These are phyloP conservation scores for Nipponacmea schrenckii DNA, from an alignment of 2,888 invertebrate genomes.

Conservation along the genomic window DNA sequence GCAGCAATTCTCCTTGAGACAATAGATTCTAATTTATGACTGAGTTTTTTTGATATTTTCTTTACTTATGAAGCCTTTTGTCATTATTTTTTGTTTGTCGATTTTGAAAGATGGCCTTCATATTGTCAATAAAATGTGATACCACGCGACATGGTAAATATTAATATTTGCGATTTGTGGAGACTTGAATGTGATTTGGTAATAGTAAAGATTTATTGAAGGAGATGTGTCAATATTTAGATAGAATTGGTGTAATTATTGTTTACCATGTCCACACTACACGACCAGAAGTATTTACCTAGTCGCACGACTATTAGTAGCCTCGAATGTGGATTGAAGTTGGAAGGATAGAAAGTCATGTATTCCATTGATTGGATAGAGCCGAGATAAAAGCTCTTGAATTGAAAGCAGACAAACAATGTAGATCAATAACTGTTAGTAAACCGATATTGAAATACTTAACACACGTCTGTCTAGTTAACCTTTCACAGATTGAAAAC, in stretches of 20 bases:
- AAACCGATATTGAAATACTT: constrained; percentile 9
- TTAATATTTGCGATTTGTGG: constrained; percentile 6
- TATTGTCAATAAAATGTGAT: not conserved
- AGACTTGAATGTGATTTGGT: not conserved
- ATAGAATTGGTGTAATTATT: constrained; percentile 7
- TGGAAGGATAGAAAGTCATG: constrained; percentile 8
- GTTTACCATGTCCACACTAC: not conserved
- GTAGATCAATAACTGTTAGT: constrained; percentile 4
- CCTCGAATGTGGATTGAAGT: not conserved
- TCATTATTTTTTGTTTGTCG: no score
- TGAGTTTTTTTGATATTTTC: no score
- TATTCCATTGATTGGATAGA: constrained; percentile 2
- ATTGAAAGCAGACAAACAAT: constrained; percentile 8
- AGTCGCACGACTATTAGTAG: not conserved
- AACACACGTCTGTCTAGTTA: constrained; percentile 4
- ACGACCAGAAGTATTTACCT: not conserved
- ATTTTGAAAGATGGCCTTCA: no score
- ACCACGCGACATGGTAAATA: constrained; percentile 4
- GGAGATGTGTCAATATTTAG: not conserved
- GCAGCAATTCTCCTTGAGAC: no score
- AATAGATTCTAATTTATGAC: no score
- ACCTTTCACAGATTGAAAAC: constrained; percentile 9
- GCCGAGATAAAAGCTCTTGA: constrained; percentile 6
- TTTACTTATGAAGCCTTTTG: no score
- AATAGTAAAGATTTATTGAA: constrained; percentile 3